phyloP scores from a whole-genome alignment of 2,888 invertebrate species.

The Lasioglossum villosulum region DNA sequence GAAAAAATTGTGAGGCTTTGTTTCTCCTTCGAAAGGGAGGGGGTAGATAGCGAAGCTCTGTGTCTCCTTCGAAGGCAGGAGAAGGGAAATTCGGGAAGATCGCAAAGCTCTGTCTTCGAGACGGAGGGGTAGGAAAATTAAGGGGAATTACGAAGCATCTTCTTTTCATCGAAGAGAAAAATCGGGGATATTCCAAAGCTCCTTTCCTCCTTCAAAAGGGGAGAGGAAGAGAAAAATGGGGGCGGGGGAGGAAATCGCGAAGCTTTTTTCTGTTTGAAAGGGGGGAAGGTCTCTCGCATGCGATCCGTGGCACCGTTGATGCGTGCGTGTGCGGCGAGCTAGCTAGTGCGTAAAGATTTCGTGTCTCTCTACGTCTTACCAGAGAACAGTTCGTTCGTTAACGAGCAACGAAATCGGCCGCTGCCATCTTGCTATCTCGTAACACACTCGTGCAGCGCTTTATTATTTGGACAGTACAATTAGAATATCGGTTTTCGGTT shows the following conservation, averaged over 20 bases:
- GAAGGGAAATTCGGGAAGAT: background rate
- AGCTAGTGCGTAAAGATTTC: constrained; percentile 78
- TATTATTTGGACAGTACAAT: constrained; percentile 43
- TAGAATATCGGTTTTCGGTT: constrained; percentile 9
- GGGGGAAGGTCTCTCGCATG: constrained; percentile 24
- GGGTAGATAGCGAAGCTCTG: no score
- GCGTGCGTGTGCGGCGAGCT: constrained; percentile 78
- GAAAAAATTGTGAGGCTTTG: background rate
- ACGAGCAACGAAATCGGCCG: constrained; percentile 82
- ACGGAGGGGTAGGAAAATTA: no score
- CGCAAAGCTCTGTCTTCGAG: no score
- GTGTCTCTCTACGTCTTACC: constrained; percentile 78
- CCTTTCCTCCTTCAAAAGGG: background rate
- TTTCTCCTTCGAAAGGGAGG: background rate
- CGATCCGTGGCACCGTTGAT: constrained; percentile 27
- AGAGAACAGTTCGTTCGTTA: constrained; percentile 71
- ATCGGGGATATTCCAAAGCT: background rate
- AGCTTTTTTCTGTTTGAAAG: background rate
- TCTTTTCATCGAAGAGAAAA: background rate
- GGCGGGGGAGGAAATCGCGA: background rate
- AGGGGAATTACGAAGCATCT: background rate
- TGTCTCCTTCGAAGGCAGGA: background rate
- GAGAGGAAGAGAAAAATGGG: background rate
- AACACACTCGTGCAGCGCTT: constrained; percentile 73
- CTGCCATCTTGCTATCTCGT: constrained; percentile 87